A percentile compares a stretch with the other conserved stretches of the same genome.
Evolutionary conservation across 2,113 vertebrate genomes (phyloP).

Genomic region (Triplophysa siluroides): DNA sequence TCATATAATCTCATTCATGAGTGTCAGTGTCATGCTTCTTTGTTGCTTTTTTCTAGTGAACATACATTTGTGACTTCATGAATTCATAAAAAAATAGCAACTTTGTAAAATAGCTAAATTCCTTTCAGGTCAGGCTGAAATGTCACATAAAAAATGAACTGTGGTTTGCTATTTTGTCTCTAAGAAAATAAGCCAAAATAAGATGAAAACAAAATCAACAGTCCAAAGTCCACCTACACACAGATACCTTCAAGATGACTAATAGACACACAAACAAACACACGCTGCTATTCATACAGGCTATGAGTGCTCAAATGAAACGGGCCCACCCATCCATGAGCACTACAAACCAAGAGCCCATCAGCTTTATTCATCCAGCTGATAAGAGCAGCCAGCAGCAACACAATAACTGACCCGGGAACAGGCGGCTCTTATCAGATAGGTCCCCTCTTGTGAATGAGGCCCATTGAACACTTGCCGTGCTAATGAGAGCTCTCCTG

Average conservation of each 20-base stretch:
- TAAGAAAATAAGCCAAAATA: not conserved
- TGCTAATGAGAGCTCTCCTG: conserved; percentile 43
- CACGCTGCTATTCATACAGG: conserved; percentile 6
- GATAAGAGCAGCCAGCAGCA: conserved; percentile 24
- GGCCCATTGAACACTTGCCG: conserved; percentile 23
- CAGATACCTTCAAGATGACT: not conserved
- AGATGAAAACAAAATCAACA: not conserved
- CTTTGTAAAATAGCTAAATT: too few species aligned
- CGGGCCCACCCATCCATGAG: conserved; percentile 57
- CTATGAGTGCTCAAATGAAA: conserved; percentile 53
- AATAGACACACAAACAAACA: not conserved
- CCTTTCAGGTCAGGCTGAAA: not conserved
- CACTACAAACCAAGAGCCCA: conserved; percentile 14
- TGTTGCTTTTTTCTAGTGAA: too few species aligned
- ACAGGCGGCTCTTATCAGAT: conserved; percentile 45
- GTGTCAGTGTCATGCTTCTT: too few species aligned
- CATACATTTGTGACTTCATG: too few species aligned
- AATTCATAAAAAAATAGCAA: too few species aligned
- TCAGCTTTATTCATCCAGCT: conserved; percentile 26
- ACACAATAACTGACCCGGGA: conserved; percentile 42
- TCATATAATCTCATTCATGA: too few species aligned
- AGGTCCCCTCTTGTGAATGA: conserved; percentile 12
- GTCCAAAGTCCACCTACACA: not conserved
- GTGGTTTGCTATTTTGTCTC: not conserved
- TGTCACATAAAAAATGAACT: not conserved